Conservation (phyloP, 2,113 vertebrate species). For the Suricata suricatta region DNA sequence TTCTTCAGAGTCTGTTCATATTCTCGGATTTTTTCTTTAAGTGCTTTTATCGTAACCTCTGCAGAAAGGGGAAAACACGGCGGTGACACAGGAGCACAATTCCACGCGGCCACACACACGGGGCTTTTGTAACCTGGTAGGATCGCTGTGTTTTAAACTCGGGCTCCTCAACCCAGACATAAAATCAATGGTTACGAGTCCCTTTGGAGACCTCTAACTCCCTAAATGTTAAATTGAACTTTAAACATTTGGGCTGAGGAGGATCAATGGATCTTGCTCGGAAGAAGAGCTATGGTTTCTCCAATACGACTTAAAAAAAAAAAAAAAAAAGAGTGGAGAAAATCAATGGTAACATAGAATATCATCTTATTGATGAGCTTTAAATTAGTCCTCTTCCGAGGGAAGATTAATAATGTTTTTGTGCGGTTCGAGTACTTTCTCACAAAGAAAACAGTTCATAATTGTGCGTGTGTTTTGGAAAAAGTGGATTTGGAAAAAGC, state of each 20-base stretch:
- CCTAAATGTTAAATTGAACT: slow-evolving; percentile 99
- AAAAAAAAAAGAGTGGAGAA: slow-evolving; percentile 8
- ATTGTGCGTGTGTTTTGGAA: neutral
- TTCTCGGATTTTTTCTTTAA: slow-evolving; percentile 99
- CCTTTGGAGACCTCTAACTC: slow-evolving; percentile 96
- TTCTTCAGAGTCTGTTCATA: slow-evolving; percentile 98
- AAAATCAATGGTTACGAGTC: slow-evolving; percentile 97
- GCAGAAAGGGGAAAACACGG: slow-evolving; percentile 67
- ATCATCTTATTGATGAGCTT: slow-evolving; percentile 89
- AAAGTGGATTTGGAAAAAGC: neutral
- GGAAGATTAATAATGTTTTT: slow-evolving; percentile 85
- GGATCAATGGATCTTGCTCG: slow-evolving; percentile 94
- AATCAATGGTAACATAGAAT: slow-evolving; percentile 91
- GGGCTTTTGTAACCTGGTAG: slow-evolving; percentile 78
- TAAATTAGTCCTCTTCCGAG: slow-evolving; percentile 88
- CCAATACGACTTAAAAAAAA: slow-evolving; percentile 62
- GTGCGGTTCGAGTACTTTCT: slow-evolving; percentile 64
- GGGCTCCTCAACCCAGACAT: slow-evolving; percentile 93
- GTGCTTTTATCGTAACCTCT: slow-evolving; percentile 99
- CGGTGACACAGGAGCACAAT: slow-evolving; percentile 77
- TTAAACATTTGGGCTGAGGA: slow-evolving; percentile 95
- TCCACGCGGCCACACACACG: slow-evolving; percentile 72
- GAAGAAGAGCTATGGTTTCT: slow-evolving; percentile 82
- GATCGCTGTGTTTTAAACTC: slow-evolving; percentile 91
- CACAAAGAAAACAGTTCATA: neutral